Conservation (phyloP, 2,888 invertebrate genomes). For the Mesochorus sp. region DNA sequence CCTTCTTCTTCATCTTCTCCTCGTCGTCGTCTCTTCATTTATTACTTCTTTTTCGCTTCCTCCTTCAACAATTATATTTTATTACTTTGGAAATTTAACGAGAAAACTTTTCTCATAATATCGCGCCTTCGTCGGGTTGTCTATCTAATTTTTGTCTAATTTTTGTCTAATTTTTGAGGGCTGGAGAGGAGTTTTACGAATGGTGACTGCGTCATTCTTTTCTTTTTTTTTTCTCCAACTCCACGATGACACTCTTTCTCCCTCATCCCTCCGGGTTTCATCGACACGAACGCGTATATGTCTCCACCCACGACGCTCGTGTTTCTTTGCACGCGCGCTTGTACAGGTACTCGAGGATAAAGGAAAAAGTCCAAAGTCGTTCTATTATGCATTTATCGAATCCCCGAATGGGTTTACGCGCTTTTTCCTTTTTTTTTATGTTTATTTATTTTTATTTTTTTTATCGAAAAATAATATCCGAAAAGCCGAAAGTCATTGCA, state of each 20-base stretch:
- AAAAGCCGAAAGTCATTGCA: slow-evolving; percentile 3
- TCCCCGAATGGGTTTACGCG: slow-evolving; percentile 13
- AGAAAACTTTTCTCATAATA: no score
- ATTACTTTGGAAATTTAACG: no score
- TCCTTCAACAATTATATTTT: no score
- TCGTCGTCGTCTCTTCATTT: slow-evolving; percentile 42
- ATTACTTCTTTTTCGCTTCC: slow-evolving; percentile 48
- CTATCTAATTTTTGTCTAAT: no score
- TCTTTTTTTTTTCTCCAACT: no score
- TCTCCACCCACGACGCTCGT: not conserved
- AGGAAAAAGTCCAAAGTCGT: slow-evolving; percentile 5
- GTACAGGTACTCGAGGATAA: slow-evolving; percentile 10
- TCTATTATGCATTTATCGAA: slow-evolving; percentile 6
- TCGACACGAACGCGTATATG: not conserved
- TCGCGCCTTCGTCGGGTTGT: no score
- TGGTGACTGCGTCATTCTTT: no score
- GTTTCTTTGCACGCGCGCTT: not conserved
- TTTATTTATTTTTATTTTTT: not conserved
- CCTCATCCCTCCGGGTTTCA: slow-evolving; percentile 1
- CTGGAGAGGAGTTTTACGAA: no score
- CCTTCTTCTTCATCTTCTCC: slow-evolving; percentile 28
- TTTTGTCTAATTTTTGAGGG: no score
- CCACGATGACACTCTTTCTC: not conserved
- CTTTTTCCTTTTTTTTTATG: not conserved
- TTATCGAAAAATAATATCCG: not conserved